Percentiles rank a stretch among this genome's conserved stretches.
These are phyloP conservation scores for Rousettus leschenaultii DNA, from an alignment of 2,113 vertebrate species.

Conservation along the genomic window DNA sequence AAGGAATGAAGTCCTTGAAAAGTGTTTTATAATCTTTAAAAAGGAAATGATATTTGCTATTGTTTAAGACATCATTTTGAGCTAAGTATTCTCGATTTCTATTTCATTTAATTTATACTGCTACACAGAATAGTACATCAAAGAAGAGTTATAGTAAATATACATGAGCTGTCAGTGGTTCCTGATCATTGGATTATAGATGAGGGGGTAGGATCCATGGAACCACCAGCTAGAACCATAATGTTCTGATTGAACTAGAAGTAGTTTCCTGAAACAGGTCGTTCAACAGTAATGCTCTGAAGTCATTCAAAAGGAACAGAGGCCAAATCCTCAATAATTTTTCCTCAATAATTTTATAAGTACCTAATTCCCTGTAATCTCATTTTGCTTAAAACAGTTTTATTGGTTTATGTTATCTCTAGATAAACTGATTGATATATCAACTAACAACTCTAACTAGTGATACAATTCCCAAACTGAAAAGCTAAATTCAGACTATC, in stretches of 20 bases:
- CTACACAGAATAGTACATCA: not conserved
- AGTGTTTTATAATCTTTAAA: not conserved
- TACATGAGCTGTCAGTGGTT: not conserved
- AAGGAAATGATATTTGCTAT: not conserved
- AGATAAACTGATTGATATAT: not conserved
- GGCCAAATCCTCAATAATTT: not conserved
- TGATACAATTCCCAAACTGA: not conserved
- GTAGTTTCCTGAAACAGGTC: not conserved
- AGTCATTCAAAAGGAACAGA: not conserved
- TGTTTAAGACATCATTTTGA: not conserved
- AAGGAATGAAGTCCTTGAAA: not conserved
- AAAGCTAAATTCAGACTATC: not conserved
- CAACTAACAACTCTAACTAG: not conserved
- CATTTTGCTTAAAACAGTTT: not conserved
- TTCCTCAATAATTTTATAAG: not conserved
- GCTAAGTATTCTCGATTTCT: not conserved
- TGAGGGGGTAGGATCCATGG: not conserved
- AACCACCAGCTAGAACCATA: not conserved
- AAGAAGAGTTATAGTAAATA: not conserved
- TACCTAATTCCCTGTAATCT: not conserved
- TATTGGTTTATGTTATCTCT: not conserved
- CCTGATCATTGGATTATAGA: not conserved
- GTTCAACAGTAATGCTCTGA: not conserved
- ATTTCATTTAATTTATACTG: not conserved
- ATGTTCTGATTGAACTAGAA: not conserved